phyloP scores from a whole-genome alignment of 64 coral and sea anemone species.

The Montipora foliosa region DNA sequence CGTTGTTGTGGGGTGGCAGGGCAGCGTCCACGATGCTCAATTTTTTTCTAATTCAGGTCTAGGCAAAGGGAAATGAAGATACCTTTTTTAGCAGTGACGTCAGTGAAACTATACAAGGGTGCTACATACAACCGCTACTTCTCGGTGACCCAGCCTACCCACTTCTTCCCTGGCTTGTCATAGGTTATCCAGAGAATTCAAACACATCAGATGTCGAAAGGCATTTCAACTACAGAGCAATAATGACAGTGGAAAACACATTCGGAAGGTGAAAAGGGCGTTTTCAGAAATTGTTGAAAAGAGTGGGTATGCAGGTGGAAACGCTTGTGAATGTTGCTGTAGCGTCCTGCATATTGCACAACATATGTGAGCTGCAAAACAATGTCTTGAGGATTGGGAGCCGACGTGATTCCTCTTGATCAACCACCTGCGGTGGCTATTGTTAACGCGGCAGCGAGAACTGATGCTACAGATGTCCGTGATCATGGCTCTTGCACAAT shows the following conservation, averaged over 20 bases:
- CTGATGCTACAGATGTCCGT: slow-evolving; percentile 21
- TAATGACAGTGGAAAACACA: slow-evolving; percentile 47
- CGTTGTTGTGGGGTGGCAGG: slow-evolving; percentile 50
- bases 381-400: slow-evolving; percentile 42
- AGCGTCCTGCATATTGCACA: slow-evolving; percentile 57
- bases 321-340: slow-evolving; percentile 16
- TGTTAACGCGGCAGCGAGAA: not conserved
- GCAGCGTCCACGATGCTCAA: slow-evolving; percentile 44
- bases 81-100: slow-evolving; percentile 30
- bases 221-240: slow-evolving; percentile 45
- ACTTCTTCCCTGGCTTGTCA: slow-evolving; percentile 39
- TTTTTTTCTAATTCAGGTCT: slow-evolving; percentile 33
- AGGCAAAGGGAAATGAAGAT: slow-evolving; percentile 11
- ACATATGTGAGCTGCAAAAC: slow-evolving; percentile 49
- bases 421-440: not conserved
- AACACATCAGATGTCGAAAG: slow-evolving; percentile 22
- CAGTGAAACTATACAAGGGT: slow-evolving; percentile 11
- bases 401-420: not conserved
- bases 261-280: slow-evolving; percentile 57
- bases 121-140: slow-evolving; percentile 2
- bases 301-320: slow-evolving; percentile 46
- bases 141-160: slow-evolving; percentile 50
- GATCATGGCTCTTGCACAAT: slow-evolving; percentile 15
- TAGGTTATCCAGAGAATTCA: slow-evolving; percentile 8
- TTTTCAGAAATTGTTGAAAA: slow-evolving; percentile 33